Evolutionary conservation across 2,888 invertebrate genomes (phyloP).

Genomic region (Megalurothrips usitatus): DNA sequence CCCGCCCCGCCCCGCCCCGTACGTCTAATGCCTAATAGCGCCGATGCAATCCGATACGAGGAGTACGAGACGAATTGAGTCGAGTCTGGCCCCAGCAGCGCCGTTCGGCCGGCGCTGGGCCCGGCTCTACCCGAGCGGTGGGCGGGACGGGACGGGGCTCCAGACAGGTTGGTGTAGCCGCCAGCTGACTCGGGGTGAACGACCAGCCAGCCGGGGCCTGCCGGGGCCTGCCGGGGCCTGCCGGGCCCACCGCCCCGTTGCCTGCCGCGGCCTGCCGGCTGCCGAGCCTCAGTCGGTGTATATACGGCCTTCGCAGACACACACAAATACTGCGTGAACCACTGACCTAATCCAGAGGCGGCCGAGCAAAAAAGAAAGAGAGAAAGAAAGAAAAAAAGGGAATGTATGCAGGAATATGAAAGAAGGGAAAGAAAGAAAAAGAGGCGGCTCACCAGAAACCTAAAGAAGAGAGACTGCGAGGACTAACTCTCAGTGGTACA

Average conservation of each 20-base stretch:
- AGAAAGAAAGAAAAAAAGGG: too few species aligned
- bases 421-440: too few species aligned
- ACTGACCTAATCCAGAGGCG: constrained; percentile 32
- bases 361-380: neutral
- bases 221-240: too few species aligned
- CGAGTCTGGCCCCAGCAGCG: too few species aligned
- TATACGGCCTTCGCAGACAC: constrained; percentile 23
- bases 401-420: too few species aligned
- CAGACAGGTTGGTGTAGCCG: neutral
- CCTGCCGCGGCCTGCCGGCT: neutral
- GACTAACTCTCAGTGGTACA: neutral
- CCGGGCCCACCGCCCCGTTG: neutral
- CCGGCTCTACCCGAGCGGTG: too few species aligned
- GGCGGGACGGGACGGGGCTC: neutral
- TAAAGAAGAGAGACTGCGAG: too few species aligned
- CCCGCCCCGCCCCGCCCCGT: neutral
- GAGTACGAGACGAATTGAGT: too few species aligned
- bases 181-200: constrained; percentile 18
- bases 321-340: constrained; percentile 18
- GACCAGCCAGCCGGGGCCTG: neutral
- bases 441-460: too few species aligned
- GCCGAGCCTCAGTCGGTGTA: neutral
- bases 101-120: too few species aligned
- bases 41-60: too few species aligned
- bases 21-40: too few species aligned